A percentile compares a stretch with the other conserved stretches of the same genome.
Evolutionary conservation across 2,113 vertebrate genomes (phyloP).

Genomic region (Gavialis gangeticus): DNA sequence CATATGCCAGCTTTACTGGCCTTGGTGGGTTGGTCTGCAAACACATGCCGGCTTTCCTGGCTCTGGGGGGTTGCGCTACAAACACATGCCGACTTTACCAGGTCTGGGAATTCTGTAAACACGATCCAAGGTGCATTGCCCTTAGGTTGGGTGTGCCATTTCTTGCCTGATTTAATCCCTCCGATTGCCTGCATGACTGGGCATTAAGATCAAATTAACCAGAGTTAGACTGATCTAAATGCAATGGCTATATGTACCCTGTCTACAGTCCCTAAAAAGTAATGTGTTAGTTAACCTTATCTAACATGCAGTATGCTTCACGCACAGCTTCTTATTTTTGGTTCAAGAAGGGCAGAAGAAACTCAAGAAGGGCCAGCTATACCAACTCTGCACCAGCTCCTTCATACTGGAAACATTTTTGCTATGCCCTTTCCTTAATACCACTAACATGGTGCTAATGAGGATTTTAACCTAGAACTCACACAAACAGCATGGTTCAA

Average conservation of each 20-base stretch:
- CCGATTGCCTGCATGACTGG: no score
- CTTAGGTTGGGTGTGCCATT: no score
- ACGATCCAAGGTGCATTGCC: no score
- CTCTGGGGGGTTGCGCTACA: no score
- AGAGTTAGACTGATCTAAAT: no score
- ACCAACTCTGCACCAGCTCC: background rate
- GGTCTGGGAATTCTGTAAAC: no score
- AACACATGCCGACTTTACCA: no score
- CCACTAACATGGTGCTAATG: background rate
- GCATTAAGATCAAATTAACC: no score
- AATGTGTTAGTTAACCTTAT: background rate
- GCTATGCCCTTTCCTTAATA: background rate
- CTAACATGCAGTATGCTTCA: background rate
- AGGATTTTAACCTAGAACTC: background rate
- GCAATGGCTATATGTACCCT: background rate
- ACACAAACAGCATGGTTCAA: background rate
- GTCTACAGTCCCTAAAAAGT: background rate
- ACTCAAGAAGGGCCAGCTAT: background rate
- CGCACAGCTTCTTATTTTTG: background rate
- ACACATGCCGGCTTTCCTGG: no score
- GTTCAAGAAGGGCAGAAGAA: background rate
- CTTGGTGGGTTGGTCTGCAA: no score
- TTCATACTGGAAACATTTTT: background rate
- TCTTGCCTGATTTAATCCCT: no score
- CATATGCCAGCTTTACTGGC: no score